A percentile compares a stretch with the other conserved stretches of the same genome.
Conservation (phyloP, 2,797 vertebrate genomes). For the Vireo griseus region DNA sequence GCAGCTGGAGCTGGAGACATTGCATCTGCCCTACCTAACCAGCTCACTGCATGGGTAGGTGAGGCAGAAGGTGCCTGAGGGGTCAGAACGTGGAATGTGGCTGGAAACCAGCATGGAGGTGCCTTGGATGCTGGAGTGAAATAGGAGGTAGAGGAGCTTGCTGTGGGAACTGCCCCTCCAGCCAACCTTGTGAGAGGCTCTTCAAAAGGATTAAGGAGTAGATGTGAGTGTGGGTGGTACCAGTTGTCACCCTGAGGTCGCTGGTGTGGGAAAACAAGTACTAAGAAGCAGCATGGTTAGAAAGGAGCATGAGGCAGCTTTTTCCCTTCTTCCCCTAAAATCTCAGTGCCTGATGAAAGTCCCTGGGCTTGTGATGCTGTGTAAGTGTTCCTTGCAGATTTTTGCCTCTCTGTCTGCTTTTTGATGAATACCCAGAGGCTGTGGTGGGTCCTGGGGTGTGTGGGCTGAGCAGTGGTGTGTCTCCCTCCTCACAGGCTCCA, state of each 20-base stretch:
- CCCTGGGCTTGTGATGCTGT: not conserved
- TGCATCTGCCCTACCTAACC: conserved; percentile 86
- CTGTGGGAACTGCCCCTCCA: not conserved
- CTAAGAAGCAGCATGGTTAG: not conserved
- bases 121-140: not conserved
- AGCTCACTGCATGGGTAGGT: conserved; percentile 91
- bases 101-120: not conserved
- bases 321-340: not conserved
- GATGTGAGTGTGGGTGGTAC: not conserved
- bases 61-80: rapidly evolving
- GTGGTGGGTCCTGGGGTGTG: not conserved
- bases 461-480: not conserved
- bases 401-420: not conserved
- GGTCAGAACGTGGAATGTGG: rapidly evolving
- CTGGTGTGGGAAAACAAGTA: not conserved
- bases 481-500: conserved; percentile 79
- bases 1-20: conserved; percentile 82
- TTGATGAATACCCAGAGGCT: not conserved
- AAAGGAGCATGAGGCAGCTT: not conserved
- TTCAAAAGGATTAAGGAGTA: rapidly evolving
- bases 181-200: not conserved
- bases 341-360: not conserved
- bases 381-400: not conserved
- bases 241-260: not conserved
- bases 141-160: not conserved